phyloP scores from a whole-genome alignment of 2,888 invertebrate genomes.

The Ecliptopera silaceata region DNA sequence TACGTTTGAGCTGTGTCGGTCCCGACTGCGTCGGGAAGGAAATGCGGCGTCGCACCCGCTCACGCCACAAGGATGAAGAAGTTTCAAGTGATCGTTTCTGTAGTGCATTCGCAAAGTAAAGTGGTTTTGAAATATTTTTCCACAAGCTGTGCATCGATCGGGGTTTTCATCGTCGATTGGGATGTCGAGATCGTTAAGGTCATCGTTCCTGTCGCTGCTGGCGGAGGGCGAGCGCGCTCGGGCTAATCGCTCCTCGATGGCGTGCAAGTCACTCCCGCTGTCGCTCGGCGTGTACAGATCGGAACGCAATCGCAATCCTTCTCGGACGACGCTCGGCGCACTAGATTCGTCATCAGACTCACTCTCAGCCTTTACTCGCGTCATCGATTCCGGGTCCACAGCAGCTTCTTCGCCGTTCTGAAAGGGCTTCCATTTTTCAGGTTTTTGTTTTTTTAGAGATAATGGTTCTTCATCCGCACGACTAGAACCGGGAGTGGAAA shows the following conservation, averaged over 20 bases:
- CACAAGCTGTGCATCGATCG: slow-evolving; percentile 92
- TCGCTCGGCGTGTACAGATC: slow-evolving; percentile 79
- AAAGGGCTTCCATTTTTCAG: slow-evolving; percentile 74
- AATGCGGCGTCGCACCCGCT: slow-evolving; percentile 96
- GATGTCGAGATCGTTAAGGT: slow-evolving; percentile 86
- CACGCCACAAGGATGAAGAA: slow-evolving; percentile 95
- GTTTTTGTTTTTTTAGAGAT: slow-evolving; percentile 76
- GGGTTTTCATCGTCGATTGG: slow-evolving; percentile 95
- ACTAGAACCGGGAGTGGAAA: slow-evolving; percentile 69
- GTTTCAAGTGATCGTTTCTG: slow-evolving; percentile 94
- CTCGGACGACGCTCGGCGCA: slow-evolving; percentile 76
- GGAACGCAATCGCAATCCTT: slow-evolving; percentile 73
- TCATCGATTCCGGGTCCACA: slow-evolving; percentile 70
- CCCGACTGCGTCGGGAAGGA: slow-evolving; percentile 90
- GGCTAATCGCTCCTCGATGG: slow-evolving; percentile 77
- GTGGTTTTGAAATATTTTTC: slow-evolving; percentile 95
- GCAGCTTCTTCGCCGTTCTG: slow-evolving; percentile 69
- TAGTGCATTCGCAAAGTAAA: slow-evolving; percentile 95
- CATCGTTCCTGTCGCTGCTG: slow-evolving; percentile 73
- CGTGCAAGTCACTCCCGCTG: slow-evolving; percentile 77
- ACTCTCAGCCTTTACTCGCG: slow-evolving; percentile 77
- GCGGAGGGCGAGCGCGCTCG: slow-evolving; percentile 78
- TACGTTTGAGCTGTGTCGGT: slow-evolving; percentile 84
- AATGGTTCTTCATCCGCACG: slow-evolving; percentile 72
- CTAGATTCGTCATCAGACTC: slow-evolving; percentile 78